Evolutionary conservation across 2,797 vertebrate genomes (phyloP).

Genomic region (Etheostoma perlongum): DNA sequence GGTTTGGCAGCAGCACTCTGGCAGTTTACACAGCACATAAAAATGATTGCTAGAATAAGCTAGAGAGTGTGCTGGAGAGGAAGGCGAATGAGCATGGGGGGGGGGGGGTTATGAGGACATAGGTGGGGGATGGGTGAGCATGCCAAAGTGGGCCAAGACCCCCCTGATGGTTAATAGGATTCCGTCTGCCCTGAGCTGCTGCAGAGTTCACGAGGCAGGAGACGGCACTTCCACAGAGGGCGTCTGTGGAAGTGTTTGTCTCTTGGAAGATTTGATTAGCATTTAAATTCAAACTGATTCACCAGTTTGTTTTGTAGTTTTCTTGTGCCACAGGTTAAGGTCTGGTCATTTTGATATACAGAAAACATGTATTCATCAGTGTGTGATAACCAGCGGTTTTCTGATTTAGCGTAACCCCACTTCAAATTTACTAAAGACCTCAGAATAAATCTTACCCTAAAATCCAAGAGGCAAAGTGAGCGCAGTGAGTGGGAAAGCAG

Average conservation of each 20-base stretch:
- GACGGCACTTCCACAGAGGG: conserved; percentile 47
- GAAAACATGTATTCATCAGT: background rate
- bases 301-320: conserved; percentile 8
- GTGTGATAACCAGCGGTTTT: background rate
- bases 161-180: conserved; percentile 76
- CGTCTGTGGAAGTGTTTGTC: conserved; percentile 59
- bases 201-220: conserved; percentile 66
- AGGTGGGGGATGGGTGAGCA: conserved; percentile 65
- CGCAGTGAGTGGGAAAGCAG: no score
- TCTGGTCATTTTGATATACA: background rate
- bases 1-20: conserved; percentile 73
- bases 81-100: conserved; percentile 62
- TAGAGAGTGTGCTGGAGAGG: conserved; percentile 53
- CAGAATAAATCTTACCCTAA: background rate
- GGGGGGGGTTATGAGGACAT: conserved; percentile 52
- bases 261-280: conserved; percentile 62
- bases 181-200: conserved; percentile 71
- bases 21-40: conserved; percentile 74
- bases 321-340: conserved; percentile 18
- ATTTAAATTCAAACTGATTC: conserved; percentile 54
- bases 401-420: background rate
- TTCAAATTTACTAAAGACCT: background rate
- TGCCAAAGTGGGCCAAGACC: conserved; percentile 74
- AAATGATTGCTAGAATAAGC: conserved; percentile 73
- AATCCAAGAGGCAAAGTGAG: background rate